Percentiles rank a stretch among this genome's conserved stretches.
These are phyloP conservation scores for Akabosia matsudoensis DNA, from an alignment of 1,140 invertebrate species.

Conservation along the genomic window DNA sequence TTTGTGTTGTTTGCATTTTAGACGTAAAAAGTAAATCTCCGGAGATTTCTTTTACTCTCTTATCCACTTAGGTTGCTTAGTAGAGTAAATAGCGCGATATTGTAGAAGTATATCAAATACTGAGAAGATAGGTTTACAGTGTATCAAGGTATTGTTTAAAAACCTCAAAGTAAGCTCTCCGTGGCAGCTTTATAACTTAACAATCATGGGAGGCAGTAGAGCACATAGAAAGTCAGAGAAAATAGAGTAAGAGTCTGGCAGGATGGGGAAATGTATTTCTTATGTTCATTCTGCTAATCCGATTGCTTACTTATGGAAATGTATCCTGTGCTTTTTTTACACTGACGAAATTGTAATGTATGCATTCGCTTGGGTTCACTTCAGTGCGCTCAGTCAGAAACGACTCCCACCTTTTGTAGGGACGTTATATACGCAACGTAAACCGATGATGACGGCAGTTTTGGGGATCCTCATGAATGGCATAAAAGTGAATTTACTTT, in stretches of 20 bases:
- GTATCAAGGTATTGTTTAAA: too few species aligned
- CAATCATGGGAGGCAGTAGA: too few species aligned
- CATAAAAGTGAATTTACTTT: too few species aligned
- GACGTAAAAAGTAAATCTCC: background rate
- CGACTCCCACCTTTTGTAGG: background rate
- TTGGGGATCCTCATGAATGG: background rate
- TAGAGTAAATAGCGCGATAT: too few species aligned
- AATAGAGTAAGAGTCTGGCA: background rate
- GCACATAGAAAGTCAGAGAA: background rate
- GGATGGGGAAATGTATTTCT: background rate
- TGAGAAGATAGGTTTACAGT: too few species aligned
- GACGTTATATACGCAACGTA: background rate
- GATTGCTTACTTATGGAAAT: constrained; percentile 19
- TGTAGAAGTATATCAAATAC: too few species aligned
- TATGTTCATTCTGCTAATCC: constrained; percentile 13
- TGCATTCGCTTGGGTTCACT: constrained; percentile 14
- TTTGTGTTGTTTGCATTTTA: background rate
- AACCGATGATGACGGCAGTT: background rate
- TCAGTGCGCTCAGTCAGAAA: constrained; percentile 2
- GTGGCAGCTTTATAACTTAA: background rate
- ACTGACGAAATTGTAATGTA: background rate
- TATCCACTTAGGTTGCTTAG: background rate
- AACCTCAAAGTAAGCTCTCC: background rate
- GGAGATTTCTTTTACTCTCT: background rate
- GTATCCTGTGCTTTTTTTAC: constrained; percentile 16